Conservation (phyloP, 1,140 invertebrate genomes). For the Matsumurasca onukii region DNA sequence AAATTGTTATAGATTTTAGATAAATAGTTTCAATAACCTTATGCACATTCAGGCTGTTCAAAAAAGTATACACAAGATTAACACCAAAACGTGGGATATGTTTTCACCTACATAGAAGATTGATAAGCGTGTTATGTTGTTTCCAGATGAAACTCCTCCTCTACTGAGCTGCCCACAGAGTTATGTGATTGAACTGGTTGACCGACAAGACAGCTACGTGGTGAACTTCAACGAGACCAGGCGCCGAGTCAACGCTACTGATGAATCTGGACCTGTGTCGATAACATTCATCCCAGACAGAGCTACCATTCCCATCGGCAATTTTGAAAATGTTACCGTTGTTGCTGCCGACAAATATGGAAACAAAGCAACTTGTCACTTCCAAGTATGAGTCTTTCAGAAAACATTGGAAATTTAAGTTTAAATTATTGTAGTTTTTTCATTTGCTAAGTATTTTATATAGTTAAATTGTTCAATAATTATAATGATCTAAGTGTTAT, state of each 20-base stretch:
- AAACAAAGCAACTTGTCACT: slow-evolving; percentile 88
- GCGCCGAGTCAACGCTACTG: slow-evolving; percentile 80
- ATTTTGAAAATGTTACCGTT: slow-evolving; percentile 93
- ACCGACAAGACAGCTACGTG: slow-evolving; percentile 84
- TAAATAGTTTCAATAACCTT: too few relatives aligned
- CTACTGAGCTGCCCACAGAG: slow-evolving; percentile 91
- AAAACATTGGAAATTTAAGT: too few relatives aligned
- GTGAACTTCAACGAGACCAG: slow-evolving; percentile 93
- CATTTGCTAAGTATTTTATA: too few relatives aligned
- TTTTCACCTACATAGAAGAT: too few relatives aligned
- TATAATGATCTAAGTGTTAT: too few relatives aligned
- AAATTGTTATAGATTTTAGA: too few relatives aligned
- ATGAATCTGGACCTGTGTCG: slow-evolving; percentile 85
- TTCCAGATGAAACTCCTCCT: slow-evolving; percentile 88
- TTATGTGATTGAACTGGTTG: slow-evolving; percentile 89
- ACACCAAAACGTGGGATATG: too few relatives aligned
- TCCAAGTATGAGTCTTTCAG: slow-evolving; percentile 87
- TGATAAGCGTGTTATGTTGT: too few relatives aligned
- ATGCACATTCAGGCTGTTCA: too few relatives aligned
- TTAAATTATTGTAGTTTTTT: too few relatives aligned
- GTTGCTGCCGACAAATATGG: slow-evolving; percentile 85
- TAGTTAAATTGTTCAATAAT: too few relatives aligned
- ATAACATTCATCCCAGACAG: slow-evolving; percentile 81
- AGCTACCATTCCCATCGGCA: slow-evolving; percentile 85
- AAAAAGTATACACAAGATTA: too few relatives aligned